Base-by-base conservation (phyloP, 2,797 vertebrate genomes). In the Miichthys miiuy region DNA sequence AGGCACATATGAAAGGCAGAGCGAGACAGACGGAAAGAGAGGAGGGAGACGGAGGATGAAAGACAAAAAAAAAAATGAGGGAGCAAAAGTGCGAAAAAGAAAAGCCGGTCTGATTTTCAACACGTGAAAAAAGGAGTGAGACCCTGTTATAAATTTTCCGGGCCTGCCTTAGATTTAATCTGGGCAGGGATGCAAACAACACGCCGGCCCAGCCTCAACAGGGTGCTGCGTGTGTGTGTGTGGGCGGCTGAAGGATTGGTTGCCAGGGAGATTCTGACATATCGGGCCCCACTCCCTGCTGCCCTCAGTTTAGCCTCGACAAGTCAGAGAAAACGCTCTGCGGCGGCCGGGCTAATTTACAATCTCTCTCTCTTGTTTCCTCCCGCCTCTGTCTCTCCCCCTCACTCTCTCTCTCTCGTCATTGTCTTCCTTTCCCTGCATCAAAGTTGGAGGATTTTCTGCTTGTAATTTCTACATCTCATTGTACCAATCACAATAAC, bases 261-360 rank as follows among this genome's bases (percentile, higher is more conserved):
- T 95, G 92, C 91, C 89, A 92, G 77, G 91, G 92, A 93, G 92
- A 95, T 93, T 94, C 88, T 95, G 94, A 95, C 94, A 95, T 91
- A 92, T 93, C 77, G 69, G 87, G 88, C 92, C 93, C 90, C 90
- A 92, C 93, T 95, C 91, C 93, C 93, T 89, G 94, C 91, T 95
- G 93, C 94, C 94, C 94, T 94, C 94, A 93, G 93, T 94, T 96
- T 95, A 95, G 95, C 94, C 94, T 92, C 89, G 83, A 95, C 93
- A 94, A 93, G 91, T 91, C 91, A 90, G 89, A 89, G 89, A 94
- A 93, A 94, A 76, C 77, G 88, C 88, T 93, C 83, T 60, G 88
- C 86, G 65, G 83, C 67, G 72, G 84, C 83, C 82, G 9, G 68
- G 90, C 93, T 94, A 92, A 95, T 95, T 95, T 94, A 95, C 91